Base-by-base conservation (phyloP, 2,888 invertebrate species). In the Diloba caeruleocephala region DNA sequence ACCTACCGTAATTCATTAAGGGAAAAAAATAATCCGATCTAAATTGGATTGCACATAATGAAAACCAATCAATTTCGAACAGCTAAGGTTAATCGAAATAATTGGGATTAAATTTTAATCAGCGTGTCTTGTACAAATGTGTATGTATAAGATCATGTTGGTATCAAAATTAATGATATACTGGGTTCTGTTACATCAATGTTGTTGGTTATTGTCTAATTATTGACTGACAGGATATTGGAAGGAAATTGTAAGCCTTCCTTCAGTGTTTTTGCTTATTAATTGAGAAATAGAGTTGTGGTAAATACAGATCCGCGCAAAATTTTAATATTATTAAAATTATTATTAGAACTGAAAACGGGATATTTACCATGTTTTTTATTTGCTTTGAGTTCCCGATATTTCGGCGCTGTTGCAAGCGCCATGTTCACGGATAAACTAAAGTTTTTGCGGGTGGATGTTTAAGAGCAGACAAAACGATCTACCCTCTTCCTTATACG, bases 21-120 rank as follows among this genome's bases (percentile, higher is more conserved):
- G 53, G 48, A 60, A 74, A 74, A 71, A 21, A 21, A 7, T 21
- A 21, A 71, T 71, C 56, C 49, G 46, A 42, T 48, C 50, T 14
- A 43, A 70, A 62, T 66, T 59, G 61, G 36, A 55, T 38, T 62
- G 44, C 53, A 46, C 44, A 51, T 59, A 56, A 71, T 64, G 65
- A 45, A 72, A 71, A 51, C 56, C 71, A 67, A 73, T 66, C 70
- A 60, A 50, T 49, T 55, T 26, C 39, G 42, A 42, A 53, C 52
- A 55, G 45, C 33, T 46, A 62, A 54, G 48, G 58, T 50, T 21
- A 73, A 73, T 71, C 65, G 51, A 42, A 44, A 37, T 65, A 71
- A 76, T 71, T 61, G 54, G 52, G 34, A 67, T 73, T 71, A 60
- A 64, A 64, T 46, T 69, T 68, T 71, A 76, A 76, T 74, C 63